Evolutionary conservation across 2,797 vertebrate genomes (phyloP).

Genomic region (Argya squamiceps): DNA sequence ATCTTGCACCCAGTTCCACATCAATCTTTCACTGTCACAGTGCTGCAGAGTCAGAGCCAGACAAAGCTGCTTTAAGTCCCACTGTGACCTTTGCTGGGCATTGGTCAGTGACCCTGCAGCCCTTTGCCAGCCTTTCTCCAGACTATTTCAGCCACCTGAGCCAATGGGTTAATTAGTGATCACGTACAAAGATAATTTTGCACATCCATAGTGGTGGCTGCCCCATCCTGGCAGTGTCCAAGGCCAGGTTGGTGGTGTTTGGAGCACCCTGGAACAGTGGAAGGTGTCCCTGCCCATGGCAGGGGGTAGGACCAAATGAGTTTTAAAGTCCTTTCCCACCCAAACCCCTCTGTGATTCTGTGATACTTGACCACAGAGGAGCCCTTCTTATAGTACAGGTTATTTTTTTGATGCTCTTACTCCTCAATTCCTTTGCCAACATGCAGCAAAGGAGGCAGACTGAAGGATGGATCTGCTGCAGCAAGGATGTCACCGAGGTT

Average conservation of each 20-base stretch:
- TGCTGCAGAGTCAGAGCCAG: not conserved
- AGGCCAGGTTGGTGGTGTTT: accelerated
- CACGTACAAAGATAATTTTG: not conserved
- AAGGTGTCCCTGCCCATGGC: not conserved
- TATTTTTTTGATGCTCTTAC: not conserved
- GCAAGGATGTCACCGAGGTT: not conserved
- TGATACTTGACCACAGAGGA: not conserved
- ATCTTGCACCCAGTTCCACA: not conserved
- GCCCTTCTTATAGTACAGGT: not conserved
- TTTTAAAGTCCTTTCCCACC: not conserved
- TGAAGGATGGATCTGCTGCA: not conserved
- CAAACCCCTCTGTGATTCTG: not conserved
- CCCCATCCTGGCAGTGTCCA: not conserved
- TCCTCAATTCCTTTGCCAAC: not conserved
- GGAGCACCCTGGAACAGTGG: not conserved
- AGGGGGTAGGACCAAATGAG: not conserved
- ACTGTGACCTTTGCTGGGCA: not conserved
- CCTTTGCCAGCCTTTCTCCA: not conserved
- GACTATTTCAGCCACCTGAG: not conserved
- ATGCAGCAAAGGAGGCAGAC: not conserved
- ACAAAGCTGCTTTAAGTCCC: not conserved
- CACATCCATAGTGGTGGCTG: not conserved
- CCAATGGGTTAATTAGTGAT: not conserved
- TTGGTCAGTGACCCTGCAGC: not conserved
- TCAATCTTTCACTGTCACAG: not conserved